Conservation (phyloP, 2,797 vertebrate genomes). For the Denticeps clupeoides region DNA sequence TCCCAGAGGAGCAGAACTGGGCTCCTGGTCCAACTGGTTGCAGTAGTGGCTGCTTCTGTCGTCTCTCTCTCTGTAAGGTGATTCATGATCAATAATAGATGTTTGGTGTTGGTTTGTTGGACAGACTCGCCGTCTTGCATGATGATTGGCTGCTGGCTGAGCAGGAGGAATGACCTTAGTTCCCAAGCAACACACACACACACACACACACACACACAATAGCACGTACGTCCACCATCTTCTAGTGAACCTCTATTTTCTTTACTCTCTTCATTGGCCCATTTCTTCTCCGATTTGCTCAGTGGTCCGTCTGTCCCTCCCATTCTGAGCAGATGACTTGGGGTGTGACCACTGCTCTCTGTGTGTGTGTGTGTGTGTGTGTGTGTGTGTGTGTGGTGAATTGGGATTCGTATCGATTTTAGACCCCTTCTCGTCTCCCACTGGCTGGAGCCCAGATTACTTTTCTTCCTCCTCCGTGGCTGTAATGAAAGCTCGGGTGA, state of each 20-base stretch:
- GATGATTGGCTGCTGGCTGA: constrained; percentile 46
- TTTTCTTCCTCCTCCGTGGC: constrained; percentile 57
- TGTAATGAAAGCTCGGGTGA: constrained; percentile 63
- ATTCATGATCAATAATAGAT: constrained; percentile 73
- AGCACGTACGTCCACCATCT: no score
- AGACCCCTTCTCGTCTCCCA: constrained; percentile 35
- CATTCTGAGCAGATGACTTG: no score
- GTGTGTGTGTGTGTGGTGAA: constrained; percentile 4
- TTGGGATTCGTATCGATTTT: constrained; percentile 62
- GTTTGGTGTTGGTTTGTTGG: constrained; percentile 53
- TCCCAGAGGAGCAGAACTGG: constrained; percentile 7
- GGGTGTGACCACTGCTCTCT: no score
- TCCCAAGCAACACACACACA: no score
- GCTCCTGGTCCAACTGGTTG: no score
- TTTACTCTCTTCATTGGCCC: no score
- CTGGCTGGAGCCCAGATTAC: constrained; percentile 60
- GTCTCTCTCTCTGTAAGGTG: constrained; percentile 44
- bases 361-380: background rate
- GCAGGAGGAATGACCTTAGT: no score
- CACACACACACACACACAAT: no score
- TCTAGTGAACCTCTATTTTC: no score
- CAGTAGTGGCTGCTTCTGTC: constrained; percentile 17
- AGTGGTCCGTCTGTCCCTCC: no score
- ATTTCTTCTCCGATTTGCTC: no score
- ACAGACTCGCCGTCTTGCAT: no score